Evolutionary conservation across 2,888 invertebrate genomes (phyloP), one percentile per base, ranked within the genome.

Genomic region (Drosophila antonietae): DNA sequence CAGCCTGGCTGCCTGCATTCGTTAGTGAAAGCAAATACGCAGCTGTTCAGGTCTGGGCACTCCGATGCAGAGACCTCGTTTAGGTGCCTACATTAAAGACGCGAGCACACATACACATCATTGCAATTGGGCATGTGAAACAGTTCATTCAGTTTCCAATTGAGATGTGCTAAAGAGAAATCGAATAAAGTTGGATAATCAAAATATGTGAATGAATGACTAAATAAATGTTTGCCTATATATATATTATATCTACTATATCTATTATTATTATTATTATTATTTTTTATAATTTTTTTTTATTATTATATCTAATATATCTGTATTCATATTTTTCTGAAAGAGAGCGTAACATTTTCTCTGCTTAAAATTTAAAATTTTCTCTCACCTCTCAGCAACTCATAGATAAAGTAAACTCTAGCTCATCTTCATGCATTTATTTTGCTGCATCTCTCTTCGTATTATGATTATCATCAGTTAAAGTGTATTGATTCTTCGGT

Each of bases 1-100:
- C 88, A 77, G 37, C 87, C 88, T 78, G 35, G 37, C 52, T 53
- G 53, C 87, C 88, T 81, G 86, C 85, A 87, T 89, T 86, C 86
- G 86, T 87, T 87, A 89, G 89, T 75, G 69, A 87, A 85, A 88
- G 77, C 86, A 87, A 87, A 87, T 88, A 87, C 64, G 56, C 65
- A 64, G 73, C 60, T 64, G 64, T 75, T 75, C 62, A 46, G 66
- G 55, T 51, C 70, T 60, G 61, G 56, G 75, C 33, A 58, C 46
- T 46, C 46, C 31, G 61, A 35, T 47, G 52, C 47, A 57, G 47
- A 49, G 52, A 68, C 55, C 75, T 75, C 55, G 71, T 57, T 75
- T 68, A 62, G 77, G 72, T 71, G 59, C 65, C 80, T 51, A 60
- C 28, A 79, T 51, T 59, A 52, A 53, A 39, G 44, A 79, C 62